These are phyloP conservation scores for Thelaira solivaga DNA, from an alignment of 2,888 invertebrate genomes.

Conservation along the genomic window DNA sequence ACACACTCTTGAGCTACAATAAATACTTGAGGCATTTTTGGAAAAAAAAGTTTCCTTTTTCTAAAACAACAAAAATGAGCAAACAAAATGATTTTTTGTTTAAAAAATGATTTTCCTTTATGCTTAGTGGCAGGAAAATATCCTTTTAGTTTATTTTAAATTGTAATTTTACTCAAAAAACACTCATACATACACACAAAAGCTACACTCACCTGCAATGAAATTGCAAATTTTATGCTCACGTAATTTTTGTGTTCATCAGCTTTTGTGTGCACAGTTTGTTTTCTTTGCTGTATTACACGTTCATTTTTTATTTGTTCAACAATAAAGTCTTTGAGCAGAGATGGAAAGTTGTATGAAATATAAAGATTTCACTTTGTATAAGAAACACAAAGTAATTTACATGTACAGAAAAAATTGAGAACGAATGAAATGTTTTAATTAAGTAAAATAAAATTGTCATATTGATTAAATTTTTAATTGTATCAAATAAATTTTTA, in stretches of 20 bases:
- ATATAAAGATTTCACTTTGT: too few species aligned
- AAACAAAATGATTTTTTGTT: too few species aligned
- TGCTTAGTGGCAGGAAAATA: background rate
- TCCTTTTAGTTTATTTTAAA: conserved; percentile 9
- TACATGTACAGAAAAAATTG: too few species aligned
- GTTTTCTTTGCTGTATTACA: background rate
- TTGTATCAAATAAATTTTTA: too few species aligned
- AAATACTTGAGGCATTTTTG: conserved; percentile 41
- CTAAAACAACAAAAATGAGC: background rate
- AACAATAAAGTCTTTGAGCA: background rate
- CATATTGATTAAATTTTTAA: too few species aligned
- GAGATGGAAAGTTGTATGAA: background rate
- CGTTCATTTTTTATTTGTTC: background rate
- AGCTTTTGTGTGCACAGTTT: conserved; percentile 10
- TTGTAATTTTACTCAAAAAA: background rate
- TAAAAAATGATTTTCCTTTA: too few species aligned
- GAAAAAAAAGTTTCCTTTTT: conserved; percentile 30
- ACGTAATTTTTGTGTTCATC: conserved; percentile 38
- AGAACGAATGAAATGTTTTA: too few species aligned
- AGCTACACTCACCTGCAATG: conserved; percentile 1
- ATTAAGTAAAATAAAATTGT: too few species aligned
- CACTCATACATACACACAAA: background rate
- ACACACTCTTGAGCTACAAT: too few species aligned
- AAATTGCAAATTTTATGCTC: conserved; percentile 23
- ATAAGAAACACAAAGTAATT: too few species aligned